Evolutionary conservation across 2,797 vertebrate genomes (phyloP), one percentile per base, ranked within the genome.

Genomic region (Alexandromys oeconomus): DNA sequence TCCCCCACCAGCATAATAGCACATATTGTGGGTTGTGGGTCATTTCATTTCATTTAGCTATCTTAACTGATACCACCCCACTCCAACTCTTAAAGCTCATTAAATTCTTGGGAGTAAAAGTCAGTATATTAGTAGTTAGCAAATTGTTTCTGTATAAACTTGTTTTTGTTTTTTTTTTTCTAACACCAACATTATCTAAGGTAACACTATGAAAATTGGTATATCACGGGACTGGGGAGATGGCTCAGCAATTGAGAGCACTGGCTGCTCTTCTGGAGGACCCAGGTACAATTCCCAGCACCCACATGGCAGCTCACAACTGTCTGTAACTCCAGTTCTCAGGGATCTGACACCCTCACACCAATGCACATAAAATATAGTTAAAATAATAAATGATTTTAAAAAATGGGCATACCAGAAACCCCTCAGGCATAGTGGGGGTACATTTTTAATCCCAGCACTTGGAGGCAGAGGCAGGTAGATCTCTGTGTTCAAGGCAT

Each of bases 71-170:
- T 89, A 69, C 48, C 59, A 11, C 2, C 14, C 6, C 8, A 82
- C 5, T 14, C 12, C 6, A 74, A 86, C 25, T 93, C 37, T 46
- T 89, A 57, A 27, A 76, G 43, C 82, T 48, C 14, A 91, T 89
- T 94, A 87, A 48, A 90, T 93, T 96, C 34, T 94, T 94, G 15
- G n/a, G 48, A 27, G 40, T 65, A 94, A 80, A 65, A 93, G 87
- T 67, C 48, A 91, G 34, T 96, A 12, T 90, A 90, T 82, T 37
- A 76, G 69, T 88, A 81, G 46, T 95, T 90, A 88, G 27, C 57
- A 95, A 78, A 65, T 57, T 94, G 63, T 92, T 84, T 86, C 27
- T 95, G 7, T 89, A 78, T 71, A 96, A 93, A 31, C 23, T 93
- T 43, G 40, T 84, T 84, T 63, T 82, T 48, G 48, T 48, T 63